Evolutionary conservation across 2,113 vertebrate species (phyloP).

Genomic region (Epinephelus moara): DNA sequence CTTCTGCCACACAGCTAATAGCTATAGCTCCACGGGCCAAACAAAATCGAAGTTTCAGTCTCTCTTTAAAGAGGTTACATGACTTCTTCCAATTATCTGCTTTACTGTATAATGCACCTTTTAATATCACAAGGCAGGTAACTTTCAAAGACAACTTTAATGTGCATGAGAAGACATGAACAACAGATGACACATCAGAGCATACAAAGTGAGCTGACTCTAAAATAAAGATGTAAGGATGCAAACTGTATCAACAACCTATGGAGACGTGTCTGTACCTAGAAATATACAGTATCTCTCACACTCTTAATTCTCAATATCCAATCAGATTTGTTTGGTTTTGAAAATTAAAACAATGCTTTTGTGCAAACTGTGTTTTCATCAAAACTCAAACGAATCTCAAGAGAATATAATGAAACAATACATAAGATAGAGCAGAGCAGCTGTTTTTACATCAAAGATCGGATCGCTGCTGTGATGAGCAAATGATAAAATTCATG

Average conservation of each 20-base stretch:
- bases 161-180: constrained; percentile 66
- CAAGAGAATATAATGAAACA: constrained; percentile 39
- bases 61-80: not conserved
- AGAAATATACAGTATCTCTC: constrained; percentile 23
- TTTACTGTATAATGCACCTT: not conserved
- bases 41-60: not conserved
- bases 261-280: constrained; percentile 9
- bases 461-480: constrained; percentile 5
- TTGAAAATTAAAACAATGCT: constrained; percentile 13
- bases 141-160: constrained; percentile 73
- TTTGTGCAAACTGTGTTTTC: constrained; percentile 53
- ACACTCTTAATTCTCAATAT: constrained; percentile 1
- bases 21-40: not conserved
- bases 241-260: constrained; percentile 17
- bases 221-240: constrained; percentile 47
- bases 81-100: not conserved
- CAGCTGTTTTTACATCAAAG: constrained; percentile 27
- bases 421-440: constrained; percentile 35
- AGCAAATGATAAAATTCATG: not conserved
- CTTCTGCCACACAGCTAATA: not conserved
- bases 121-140: constrained; percentile 34
- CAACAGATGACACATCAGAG: constrained; percentile 61
- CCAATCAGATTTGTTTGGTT: constrained; percentile 28
- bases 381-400: constrained; percentile 39
- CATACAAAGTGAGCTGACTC: constrained; percentile 40